These are phyloP conservation scores for Fregetta grallaria DNA, from an alignment of 2,113 vertebrate genomes.

Conservation along the genomic window DNA sequence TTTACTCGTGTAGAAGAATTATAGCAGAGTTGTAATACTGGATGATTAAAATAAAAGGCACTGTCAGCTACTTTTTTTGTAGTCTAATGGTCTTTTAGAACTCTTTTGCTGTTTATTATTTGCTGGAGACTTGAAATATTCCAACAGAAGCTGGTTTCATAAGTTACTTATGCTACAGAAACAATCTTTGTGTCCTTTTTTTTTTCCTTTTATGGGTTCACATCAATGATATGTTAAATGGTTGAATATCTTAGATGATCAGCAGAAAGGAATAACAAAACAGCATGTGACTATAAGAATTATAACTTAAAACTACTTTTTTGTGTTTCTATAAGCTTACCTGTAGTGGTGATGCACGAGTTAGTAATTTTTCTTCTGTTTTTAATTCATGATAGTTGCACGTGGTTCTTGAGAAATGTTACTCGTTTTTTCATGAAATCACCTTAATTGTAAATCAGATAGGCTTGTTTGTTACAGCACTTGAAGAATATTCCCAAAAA, in stretches of 20 bases:
- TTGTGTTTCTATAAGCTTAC: background rate
- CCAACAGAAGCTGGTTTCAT: background rate
- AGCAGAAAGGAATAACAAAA: background rate
- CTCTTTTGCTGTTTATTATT: background rate
- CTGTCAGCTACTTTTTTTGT: background rate
- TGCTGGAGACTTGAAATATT: background rate
- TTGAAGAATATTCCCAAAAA: background rate
- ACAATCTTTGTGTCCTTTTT: background rate
- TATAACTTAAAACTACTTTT: background rate
- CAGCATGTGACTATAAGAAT: fast-evolving
- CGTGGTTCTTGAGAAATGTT: background rate
- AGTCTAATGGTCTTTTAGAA: background rate
- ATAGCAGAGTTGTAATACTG: background rate
- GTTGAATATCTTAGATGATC: background rate
- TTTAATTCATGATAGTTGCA: background rate
- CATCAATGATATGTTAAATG: background rate
- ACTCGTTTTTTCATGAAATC: background rate
- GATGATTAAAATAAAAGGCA: slow-evolving; percentile 5
- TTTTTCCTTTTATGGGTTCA: background rate
- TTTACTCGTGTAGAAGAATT: slow-evolving; percentile 30
- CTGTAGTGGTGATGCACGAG: background rate
- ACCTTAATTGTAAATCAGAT: background rate
- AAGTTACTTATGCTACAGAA: background rate
- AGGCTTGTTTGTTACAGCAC: background rate
- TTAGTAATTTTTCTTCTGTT: background rate